Conservation (phyloP, 2,888 invertebrate species). For the Minunthozetes semirufus region DNA sequence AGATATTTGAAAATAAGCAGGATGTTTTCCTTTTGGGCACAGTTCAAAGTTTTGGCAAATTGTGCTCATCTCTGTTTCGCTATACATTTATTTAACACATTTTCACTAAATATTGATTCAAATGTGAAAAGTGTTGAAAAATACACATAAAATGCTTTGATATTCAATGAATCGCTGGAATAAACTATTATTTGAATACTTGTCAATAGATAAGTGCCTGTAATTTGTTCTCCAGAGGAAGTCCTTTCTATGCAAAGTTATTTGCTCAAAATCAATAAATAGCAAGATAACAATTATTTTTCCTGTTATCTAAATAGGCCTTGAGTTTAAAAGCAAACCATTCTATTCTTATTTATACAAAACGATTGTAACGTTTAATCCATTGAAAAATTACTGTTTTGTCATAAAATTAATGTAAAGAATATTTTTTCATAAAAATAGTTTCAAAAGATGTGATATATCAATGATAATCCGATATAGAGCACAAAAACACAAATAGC, state of each 20-base stretch:
- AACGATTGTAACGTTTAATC: neutral
- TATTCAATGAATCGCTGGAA: neutral
- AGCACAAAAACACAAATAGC: too few species aligned
- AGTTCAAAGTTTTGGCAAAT: too few species aligned
- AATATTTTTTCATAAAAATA: neutral
- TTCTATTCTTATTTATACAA: constrained; percentile 2
- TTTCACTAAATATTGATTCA: constrained; percentile 13
- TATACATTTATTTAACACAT: neutral
- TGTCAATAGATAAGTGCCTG: neutral
- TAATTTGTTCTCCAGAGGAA: constrained; percentile 12
- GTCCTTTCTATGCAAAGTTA: constrained; percentile 5
- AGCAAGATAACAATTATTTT: neutral
- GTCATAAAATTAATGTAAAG: neutral
- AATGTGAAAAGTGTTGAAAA: constrained; percentile 10
- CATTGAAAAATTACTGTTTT: too few species aligned
- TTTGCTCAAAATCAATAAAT: neutral
- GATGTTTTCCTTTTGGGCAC: too few species aligned
- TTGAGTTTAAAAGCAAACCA: neutral
- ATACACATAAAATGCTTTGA: neutral
- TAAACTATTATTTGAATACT: neutral
- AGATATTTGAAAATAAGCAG: too few species aligned
- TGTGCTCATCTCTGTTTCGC: too few species aligned
- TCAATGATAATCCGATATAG: too few species aligned
- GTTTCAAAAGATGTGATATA: too few species aligned
- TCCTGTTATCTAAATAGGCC: neutral